These are phyloP conservation scores for Microctonus hyperodae DNA, from an alignment of 2,888 invertebrate genomes.

Conservation along the genomic window DNA sequence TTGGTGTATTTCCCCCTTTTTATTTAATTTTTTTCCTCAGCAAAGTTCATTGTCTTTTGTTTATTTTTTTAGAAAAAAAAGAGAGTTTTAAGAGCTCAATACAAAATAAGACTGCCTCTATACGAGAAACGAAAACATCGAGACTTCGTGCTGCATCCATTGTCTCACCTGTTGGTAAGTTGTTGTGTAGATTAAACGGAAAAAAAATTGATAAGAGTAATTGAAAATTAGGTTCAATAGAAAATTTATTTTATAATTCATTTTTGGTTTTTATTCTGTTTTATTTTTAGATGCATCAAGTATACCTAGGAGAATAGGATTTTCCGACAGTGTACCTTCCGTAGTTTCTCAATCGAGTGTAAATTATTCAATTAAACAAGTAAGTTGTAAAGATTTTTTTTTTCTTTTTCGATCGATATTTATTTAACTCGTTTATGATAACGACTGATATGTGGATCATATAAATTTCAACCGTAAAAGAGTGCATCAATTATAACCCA, in stretches of 20 bases:
- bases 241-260: background rate
- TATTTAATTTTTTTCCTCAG: constrained; percentile 52
- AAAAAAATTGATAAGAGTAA: background rate
- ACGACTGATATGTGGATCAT: background rate
- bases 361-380: constrained; percentile 43
- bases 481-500: background rate
- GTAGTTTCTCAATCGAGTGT: constrained; percentile 40
- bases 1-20: background rate
- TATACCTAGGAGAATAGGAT: constrained; percentile 14
- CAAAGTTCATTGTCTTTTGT: constrained; percentile 58
- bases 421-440: background rate
- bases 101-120: constrained; percentile 44
- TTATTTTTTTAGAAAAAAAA: constrained; percentile 38
- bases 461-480: background rate
- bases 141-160: constrained; percentile 54
- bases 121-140: constrained; percentile 54
- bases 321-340: constrained; percentile 38
- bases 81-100: constrained; percentile 43
- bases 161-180: constrained; percentile 49
- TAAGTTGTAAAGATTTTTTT: constrained; percentile 30
- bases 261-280: background rate
- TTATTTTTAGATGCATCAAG: constrained; percentile 40
- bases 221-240: too few species aligned
- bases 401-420: background rate
- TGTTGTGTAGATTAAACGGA: background rate